These are phyloP conservation scores for Pogonomyrmex californicus DNA, from an alignment of 1,140 invertebrate species.

Conservation along the genomic window DNA sequence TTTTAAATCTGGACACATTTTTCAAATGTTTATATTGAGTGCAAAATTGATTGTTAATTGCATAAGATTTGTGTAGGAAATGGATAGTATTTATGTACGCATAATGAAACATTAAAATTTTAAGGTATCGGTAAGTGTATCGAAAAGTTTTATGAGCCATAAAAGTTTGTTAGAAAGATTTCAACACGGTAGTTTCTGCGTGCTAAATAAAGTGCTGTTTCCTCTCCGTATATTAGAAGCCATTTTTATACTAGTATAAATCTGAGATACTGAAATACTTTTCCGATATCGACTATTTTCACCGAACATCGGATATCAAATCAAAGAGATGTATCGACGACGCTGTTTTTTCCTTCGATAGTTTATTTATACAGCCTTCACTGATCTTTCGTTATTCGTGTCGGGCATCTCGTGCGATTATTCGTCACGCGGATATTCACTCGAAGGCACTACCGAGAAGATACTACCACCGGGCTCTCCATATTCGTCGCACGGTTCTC, in stretches of 20 bases:
- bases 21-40: slow-evolving; percentile 2
- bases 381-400: slow-evolving; percentile 51
- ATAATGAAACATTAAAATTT: neutral
- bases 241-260: neutral
- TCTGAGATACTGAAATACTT: neutral
- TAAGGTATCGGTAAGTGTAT: neutral
- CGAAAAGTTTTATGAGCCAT: neutral
- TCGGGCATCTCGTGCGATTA: slow-evolving; percentile 27
- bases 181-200: neutral
- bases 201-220: neutral
- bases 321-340: neutral
- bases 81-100: neutral
- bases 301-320: neutral
- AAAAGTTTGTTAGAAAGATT: neutral
- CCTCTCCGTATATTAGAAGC: neutral
- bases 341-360: neutral
- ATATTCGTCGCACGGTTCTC: slow-evolving; percentile 80
- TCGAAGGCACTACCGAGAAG: slow-evolving; percentile 80
- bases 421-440: slow-evolving; percentile 68
- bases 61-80: neutral
- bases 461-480: slow-evolving; percentile 76
- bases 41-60: neutral
- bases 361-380: slow-evolving; percentile 26
- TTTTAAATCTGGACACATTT: neutral
- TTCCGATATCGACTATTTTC: neutral